Conservation (phyloP, 2,113 vertebrate genomes). For the Ammospiza caudacuta region DNA sequence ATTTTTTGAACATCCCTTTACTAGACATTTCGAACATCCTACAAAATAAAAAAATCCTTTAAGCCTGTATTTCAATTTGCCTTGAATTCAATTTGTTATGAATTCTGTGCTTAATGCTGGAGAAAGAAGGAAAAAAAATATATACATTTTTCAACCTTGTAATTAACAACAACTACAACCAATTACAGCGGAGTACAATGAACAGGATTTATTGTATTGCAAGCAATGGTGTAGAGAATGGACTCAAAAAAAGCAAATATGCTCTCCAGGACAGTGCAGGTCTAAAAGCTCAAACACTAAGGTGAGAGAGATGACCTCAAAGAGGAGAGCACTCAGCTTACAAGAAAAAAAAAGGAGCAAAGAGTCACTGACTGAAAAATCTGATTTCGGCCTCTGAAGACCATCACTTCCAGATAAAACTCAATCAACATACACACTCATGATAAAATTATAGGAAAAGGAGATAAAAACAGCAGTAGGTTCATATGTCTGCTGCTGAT, state of each 20-base stretch:
- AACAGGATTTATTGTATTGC: not conserved
- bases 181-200: not conserved
- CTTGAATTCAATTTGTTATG: too few species aligned
- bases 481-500: not conserved
- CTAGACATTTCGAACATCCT: not conserved
- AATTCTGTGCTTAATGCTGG: not conserved
- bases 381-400: not conserved
- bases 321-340: not conserved
- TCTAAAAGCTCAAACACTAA: not conserved
- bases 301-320: not conserved
- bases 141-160: not conserved
- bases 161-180: not conserved
- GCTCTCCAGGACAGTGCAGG: not conserved
- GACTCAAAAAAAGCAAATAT: not conserved
- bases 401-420: not conserved
- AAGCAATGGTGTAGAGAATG: not conserved
- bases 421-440: not conserved
- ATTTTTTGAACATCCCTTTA: not conserved
- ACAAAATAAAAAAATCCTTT: not conserved
- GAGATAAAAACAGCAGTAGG: not conserved
- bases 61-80: not conserved
- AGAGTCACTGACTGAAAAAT: not conserved
- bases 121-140: not conserved
- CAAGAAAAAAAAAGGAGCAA: not conserved
- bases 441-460: not conserved